Percentiles rank a stretch among this genome's conserved stretches.
These are phyloP conservation scores for Saccopteryx bilineata DNA, from an alignment of 2,113 vertebrate genomes.

Conservation along the genomic window DNA sequence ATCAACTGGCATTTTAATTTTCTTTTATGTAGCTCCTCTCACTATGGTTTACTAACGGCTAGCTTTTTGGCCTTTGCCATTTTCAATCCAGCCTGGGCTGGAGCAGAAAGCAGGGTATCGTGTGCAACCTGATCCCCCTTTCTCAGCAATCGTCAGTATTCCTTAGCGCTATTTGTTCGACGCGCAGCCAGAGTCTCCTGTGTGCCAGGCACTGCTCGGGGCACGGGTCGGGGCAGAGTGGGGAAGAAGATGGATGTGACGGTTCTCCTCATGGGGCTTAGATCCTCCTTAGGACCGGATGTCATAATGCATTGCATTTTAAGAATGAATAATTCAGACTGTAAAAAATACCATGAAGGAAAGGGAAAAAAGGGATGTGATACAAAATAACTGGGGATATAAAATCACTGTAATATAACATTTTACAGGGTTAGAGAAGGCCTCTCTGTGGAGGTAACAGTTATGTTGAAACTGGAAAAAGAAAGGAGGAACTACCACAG, in stretches of 20 bases:
- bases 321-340: neutral
- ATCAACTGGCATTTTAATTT: slow-evolving; percentile 3
- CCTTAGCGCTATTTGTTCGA: neutral
- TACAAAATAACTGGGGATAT: neutral
- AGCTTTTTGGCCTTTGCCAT: neutral
- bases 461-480: neutral
- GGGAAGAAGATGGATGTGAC: neutral
- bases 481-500: neutral
- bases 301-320: neutral
- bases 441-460: neutral
- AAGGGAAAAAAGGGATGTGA: neutral
- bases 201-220: no score
- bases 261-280: neutral
- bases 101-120: neutral
- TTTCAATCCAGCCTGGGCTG: neutral
- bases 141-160: neutral
- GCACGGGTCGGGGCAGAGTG: no score
- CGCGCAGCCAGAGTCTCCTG: neutral
- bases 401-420: neutral
- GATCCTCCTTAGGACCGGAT: neutral
- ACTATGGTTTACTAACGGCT: neutral
- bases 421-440: neutral
- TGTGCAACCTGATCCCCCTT: neutral
- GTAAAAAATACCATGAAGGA: neutral
- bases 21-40: neutral